Base-by-base conservation (phyloP, 1,140 invertebrate genomes). In the Archivesica marissinica region DNA sequence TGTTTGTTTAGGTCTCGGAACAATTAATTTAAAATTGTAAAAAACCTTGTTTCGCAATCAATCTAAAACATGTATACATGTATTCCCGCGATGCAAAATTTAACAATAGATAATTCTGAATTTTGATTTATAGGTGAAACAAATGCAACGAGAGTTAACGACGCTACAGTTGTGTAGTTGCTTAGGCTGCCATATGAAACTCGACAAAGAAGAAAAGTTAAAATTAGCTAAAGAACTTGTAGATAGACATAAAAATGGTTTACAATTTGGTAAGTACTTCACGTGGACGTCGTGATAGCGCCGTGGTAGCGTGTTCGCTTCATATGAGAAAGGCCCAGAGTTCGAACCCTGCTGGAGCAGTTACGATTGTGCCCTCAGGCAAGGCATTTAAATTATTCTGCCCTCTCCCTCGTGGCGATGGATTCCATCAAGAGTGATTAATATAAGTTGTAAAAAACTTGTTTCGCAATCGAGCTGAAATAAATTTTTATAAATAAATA, bases 101-200 rank as follows among this genome's bases (percentile, higher is more conserved):
- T 9, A 56, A 56, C 20, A 56, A 56, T 56, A 11, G 6, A 20
- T 56, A 11, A 6, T 56, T 11, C 4, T 1, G 28, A 80, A 35
- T 59, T 68, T 13, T 66, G 59, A 66, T 44, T 86, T 88, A 25
- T 76, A 95, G 94, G 86, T 91, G 3, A 95, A 96, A 86, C 95
- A 96, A 93, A 96, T 97, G 95, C 96, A 96, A 86, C 94, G 95
- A 84, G 96, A 97, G 88, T 95, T 97, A 79, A 96, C 96, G 88
- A 95, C 96, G 15, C 90, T 97, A 66, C 96, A 97, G 92, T 91
- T 97, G 54, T 95, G 95, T 38, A 94, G 96, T 38, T 95, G 96
- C 89, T 95, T 96, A 87, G 96, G 96, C 4, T 93, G 94, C 23
- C 96, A 97, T 91, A 93, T 93, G 41, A 92, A 94, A 28, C 86